Percentiles rank a stretch among this genome's conserved stretches.
These are phyloP conservation scores for Thysanoteuthis rhombus DNA, from an alignment of 2,888 invertebrate species.

Conservation along the genomic window DNA sequence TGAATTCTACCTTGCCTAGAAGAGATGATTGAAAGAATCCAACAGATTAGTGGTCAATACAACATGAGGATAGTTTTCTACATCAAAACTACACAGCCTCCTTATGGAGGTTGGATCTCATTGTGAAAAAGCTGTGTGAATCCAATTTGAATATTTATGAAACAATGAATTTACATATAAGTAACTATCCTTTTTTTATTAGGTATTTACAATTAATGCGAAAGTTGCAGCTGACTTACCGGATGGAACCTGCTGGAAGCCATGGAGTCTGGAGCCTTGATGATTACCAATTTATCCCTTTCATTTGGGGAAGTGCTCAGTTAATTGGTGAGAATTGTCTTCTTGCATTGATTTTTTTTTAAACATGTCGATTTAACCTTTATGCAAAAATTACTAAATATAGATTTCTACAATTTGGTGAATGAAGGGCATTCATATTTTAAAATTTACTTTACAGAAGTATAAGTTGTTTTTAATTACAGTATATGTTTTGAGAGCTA, in stretches of 20 bases:
- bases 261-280: slow-evolving; percentile 99
- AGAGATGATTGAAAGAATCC: no score
- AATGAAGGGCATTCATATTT: no score
- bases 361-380: no score
- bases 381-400: no score
- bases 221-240: slow-evolving; percentile 86
- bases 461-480: no score
- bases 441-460: no score
- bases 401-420: no score
- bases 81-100: neutral
- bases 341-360: neutral
- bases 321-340: slow-evolving; percentile 77
- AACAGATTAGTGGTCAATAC: no score
- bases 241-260: slow-evolving; percentile 99
- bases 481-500: no score
- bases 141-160: neutral
- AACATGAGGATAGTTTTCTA: no score
- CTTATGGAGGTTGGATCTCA: neutral
- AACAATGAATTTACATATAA: neutral
- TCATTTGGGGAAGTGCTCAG: slow-evolving; percentile 99
- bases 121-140: neutral
- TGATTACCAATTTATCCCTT: slow-evolving; percentile 98
- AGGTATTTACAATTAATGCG: slow-evolving; percentile 87
- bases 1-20: no score
- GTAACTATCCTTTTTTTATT: slow-evolving; percentile 33